A percentile compares a stretch with the other conserved stretches of the same genome.
These are phyloP conservation scores for Zenarchopterus dispar DNA, from an alignment of 2,797 vertebrate genomes.

Conservation along the genomic window DNA sequence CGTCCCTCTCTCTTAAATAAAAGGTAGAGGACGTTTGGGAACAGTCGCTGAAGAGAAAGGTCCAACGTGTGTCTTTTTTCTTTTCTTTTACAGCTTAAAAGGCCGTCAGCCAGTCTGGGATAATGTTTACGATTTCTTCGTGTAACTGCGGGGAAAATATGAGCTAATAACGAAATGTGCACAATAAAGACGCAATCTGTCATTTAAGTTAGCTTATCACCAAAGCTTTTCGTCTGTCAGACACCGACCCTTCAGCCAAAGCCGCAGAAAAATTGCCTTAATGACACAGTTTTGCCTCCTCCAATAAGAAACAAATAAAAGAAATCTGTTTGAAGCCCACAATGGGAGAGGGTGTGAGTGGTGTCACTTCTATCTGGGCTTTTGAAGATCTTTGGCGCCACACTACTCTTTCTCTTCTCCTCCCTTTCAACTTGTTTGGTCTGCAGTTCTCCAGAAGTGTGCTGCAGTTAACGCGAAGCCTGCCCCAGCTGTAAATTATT, in stretches of 20 bases:
- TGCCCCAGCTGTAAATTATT: slow-evolving; percentile 75
- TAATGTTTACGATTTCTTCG: slow-evolving; percentile 15
- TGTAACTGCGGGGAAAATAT: slow-evolving; percentile 34
- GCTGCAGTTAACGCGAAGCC: slow-evolving; percentile 55
- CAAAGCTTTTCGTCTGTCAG: slow-evolving; percentile 50
- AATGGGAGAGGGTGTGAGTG: slow-evolving; percentile 61
- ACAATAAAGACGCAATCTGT: slow-evolving; percentile 57
- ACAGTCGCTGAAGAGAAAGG: slow-evolving; percentile 19
- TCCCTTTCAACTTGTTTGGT: slow-evolving; percentile 68
- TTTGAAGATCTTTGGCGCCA: slow-evolving; percentile 70
- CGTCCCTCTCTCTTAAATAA: too few species aligned
- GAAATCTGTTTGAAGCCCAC: slow-evolving; percentile 57
- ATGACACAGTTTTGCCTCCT: slow-evolving; percentile 64
- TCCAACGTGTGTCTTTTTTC: neutral
- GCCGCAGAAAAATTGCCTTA: slow-evolving; percentile 67
- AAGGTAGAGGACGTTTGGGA: neutral
- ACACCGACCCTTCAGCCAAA: slow-evolving; percentile 45
- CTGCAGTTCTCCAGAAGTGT: slow-evolving; percentile 62
- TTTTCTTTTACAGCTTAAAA: slow-evolving; percentile 1
- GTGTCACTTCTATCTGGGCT: slow-evolving; percentile 68
- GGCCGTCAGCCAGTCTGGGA: slow-evolving; percentile 38
- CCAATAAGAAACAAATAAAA: slow-evolving; percentile 67
- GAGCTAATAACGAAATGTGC: slow-evolving; percentile 55
- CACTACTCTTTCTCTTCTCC: slow-evolving; percentile 58
- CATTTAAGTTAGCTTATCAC: slow-evolving; percentile 59